phyloP scores from a whole-genome alignment of 2,888 invertebrate species.

The Harpagoxenus sublaevis region DNA sequence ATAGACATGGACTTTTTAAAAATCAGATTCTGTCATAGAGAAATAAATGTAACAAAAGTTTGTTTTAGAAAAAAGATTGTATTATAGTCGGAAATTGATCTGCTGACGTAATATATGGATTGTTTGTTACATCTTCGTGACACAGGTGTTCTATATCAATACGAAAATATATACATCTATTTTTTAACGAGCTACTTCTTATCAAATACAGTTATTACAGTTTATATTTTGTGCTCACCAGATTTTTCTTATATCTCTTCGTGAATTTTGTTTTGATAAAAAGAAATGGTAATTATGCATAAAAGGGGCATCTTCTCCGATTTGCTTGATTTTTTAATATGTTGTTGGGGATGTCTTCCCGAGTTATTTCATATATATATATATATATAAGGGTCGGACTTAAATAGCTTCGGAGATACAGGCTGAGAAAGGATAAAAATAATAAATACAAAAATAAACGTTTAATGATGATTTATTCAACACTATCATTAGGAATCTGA shows the following conservation, averaged over 20 bases:
- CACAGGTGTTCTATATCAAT: background rate
- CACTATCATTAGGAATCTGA: too few species aligned
- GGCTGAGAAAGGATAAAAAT: too few species aligned
- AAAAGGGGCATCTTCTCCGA: too few species aligned
- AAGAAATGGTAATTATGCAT: too few species aligned
- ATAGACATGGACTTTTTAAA: background rate
- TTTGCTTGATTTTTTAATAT: too few species aligned
- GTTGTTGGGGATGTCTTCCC: too few species aligned
- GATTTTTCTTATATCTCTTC: background rate
- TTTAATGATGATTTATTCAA: too few species aligned
- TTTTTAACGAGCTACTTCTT: constrained; percentile 9
- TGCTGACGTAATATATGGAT: background rate
- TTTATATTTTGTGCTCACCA: background rate
- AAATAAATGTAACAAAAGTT: background rate
- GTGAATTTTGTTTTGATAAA: background rate
- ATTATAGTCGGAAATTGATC: background rate
- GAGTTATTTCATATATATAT: too few species aligned
- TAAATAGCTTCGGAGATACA: too few species aligned
- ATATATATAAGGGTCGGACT: too few species aligned
- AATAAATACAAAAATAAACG: too few species aligned
- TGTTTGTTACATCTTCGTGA: background rate
- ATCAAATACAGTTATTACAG: too few species aligned
- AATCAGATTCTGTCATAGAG: background rate
- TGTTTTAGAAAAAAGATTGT: background rate
- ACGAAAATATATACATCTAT: background rate